These are phyloP conservation scores for Progne subis DNA, from an alignment of 2,113 vertebrate species.

Conservation along the genomic window DNA sequence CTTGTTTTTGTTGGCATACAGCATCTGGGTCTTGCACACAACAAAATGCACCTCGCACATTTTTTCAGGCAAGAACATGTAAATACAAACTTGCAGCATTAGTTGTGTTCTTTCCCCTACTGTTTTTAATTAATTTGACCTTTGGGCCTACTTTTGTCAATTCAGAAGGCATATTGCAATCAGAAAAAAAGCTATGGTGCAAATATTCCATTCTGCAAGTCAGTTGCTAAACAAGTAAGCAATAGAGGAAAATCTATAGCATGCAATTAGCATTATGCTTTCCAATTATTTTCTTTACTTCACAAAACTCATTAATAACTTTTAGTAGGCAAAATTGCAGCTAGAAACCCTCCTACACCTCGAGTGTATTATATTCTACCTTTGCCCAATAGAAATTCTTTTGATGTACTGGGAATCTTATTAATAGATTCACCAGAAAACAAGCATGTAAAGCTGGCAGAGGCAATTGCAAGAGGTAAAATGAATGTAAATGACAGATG, in stretches of 20 bases:
- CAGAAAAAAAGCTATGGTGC: background rate
- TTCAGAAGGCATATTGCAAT: constrained; percentile 7
- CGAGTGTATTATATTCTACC: background rate
- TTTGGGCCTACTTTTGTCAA: constrained; percentile 45
- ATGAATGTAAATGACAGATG: constrained; percentile 65
- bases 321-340: constrained; percentile 42
- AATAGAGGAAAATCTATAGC: constrained; percentile 38
- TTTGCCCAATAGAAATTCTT: constrained; percentile 36
- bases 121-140: constrained; percentile 60
- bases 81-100: background rate
- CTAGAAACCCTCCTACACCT: constrained; percentile 6
- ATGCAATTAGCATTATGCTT: constrained; percentile 37
- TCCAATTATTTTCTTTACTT: background rate
- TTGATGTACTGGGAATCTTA: constrained; percentile 50
- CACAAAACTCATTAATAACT: constrained; percentile 49
- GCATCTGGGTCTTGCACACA: background rate
- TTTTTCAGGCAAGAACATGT: background rate
- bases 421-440: constrained; percentile 60
- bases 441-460: constrained; percentile 49
- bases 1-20: background rate
- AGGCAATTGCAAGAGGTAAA: constrained; percentile 54
- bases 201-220: constrained; percentile 29
- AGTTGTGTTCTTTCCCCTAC: constrained; percentile 8
- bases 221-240: constrained; percentile 26
- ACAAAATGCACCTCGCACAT: background rate